These are phyloP conservation scores for Argyresthia goedartella DNA, from an alignment of 2,888 invertebrate genomes.

Conservation along the genomic window DNA sequence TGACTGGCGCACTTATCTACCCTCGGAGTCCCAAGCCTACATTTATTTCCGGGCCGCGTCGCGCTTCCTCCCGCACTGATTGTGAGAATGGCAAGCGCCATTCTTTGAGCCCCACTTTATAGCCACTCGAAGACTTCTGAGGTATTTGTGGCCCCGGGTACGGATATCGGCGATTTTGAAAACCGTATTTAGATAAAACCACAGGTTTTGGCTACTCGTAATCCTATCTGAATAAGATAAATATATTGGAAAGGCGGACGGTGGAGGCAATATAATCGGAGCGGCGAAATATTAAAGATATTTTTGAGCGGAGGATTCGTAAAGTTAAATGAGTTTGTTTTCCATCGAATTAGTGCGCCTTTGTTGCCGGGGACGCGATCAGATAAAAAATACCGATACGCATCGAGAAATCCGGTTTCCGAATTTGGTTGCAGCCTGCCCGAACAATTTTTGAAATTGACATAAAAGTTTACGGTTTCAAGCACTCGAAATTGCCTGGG, in stretches of 20 bases:
- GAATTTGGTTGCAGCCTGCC: not conserved
- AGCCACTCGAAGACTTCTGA: not conserved
- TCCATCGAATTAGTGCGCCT: conserved; percentile 46
- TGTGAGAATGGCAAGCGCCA: conserved; percentile 18
- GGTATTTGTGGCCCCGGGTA: not conserved
- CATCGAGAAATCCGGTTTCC: conserved; percentile 15
- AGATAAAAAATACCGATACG: conserved; percentile 47
- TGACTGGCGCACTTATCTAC: conserved; percentile 55
- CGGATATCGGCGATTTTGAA: not conserved
- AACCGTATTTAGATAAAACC: not conserved
- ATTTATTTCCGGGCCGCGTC: conserved; percentile 53
- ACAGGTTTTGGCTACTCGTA: conserved; percentile 15
- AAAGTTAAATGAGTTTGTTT: conserved; percentile 68
- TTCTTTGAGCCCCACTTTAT: not conserved
- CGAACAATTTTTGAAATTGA: not conserved
- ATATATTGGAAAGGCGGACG: conserved; percentile 50
- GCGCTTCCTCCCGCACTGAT: conserved; percentile 40
- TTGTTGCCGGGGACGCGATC: conserved; percentile 48
- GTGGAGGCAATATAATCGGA: conserved; percentile 55
- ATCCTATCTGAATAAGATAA: conserved; percentile 43
- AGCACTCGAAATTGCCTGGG: not conserved
- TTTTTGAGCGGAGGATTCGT: conserved; percentile 52
- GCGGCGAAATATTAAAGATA: conserved; percentile 47
- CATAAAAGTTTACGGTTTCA: not conserved
- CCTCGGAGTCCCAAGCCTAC: conserved; percentile 36